Evolutionary conservation across 2,888 invertebrate genomes (phyloP), one percentile per base, ranked within the genome.

Genomic region (Melipona bicolor): DNA sequence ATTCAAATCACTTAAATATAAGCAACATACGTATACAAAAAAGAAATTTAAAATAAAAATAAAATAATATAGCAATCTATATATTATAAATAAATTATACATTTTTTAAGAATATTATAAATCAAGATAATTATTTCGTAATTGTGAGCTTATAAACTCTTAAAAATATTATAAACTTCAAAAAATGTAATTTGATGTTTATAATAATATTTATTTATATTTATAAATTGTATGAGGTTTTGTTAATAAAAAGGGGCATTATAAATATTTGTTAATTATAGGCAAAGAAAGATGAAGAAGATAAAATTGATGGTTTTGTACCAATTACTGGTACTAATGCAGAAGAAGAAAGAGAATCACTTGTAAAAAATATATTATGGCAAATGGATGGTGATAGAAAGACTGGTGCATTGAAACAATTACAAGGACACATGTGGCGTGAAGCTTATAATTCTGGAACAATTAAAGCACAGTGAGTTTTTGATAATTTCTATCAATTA

Each of bases 361-460:
- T 98, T 50, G 95, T 97, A 21, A 96, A 96, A 83, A 97, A 97
- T 94, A 96, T 99, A 21, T 95, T 96, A 88, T 97, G 97, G 96
- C 97, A 97, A 94, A 98, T 98, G 96, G 96, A 97, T 69, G 95
- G 95, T 49, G 97, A 98, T 94, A 96, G 97, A 82, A 98, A 98
- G 94, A 96, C 96, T 56, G 96, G 96, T 9, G 96, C 97, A 9
- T 95, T 99, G 84, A 99, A 99, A 94, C 96, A 96, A 72, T 95
- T 99, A n/a, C 99, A 99, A 94, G 99, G 98, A 0, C 96, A 98
- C 85, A 97, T 99, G 91, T 99, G 98, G 97, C 96, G 96, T 91
- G 96, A 97, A 89, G 99, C 98, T 5, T 99, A 98, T 93, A 96
- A 96, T 89, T 95, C 95, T 76, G 98, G 97, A 56, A 96, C 96